Percentiles rank a stretch among this genome's conserved stretches.
Evolutionary conservation across 2,797 vertebrate genomes (phyloP).

Genomic region (Chromis chromis): DNA sequence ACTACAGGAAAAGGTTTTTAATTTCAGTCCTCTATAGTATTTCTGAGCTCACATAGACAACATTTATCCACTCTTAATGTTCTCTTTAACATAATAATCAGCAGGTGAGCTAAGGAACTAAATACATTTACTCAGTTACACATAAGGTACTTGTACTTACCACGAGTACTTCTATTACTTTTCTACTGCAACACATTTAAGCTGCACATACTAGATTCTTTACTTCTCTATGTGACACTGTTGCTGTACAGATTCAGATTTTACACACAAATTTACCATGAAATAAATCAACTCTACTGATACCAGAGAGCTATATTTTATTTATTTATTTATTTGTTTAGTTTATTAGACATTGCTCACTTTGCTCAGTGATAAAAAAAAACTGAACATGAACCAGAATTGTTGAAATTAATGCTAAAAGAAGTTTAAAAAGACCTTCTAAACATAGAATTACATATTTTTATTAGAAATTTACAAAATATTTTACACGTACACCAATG

Average conservation of each 20-base stretch:
- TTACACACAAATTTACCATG: neutral
- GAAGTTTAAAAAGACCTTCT: no score
- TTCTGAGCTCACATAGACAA: neutral
- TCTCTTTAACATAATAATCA: neutral
- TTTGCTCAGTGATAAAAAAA: neutral
- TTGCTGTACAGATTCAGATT: neutral
- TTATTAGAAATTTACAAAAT: no score
- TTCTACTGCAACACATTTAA: neutral
- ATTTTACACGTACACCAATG: no score
- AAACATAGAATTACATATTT: no score
- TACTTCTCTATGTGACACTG: neutral
- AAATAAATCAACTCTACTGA: neutral
- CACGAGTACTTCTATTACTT: neutral
- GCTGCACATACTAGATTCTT: neutral
- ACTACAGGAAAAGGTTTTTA: neutral
- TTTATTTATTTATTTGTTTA: neutral
- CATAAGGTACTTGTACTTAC: neutral
- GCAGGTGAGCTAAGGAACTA: neutral
- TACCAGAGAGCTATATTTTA: neutral
- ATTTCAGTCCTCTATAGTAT: neutral
- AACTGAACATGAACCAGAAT: neutral
- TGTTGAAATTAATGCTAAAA: neutral
- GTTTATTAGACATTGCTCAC: neutral
- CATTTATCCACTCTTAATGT: neutral
- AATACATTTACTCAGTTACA: neutral